Percentiles rank a stretch among this genome's conserved stretches.
Conservation (phyloP, 1,140 invertebrate species). For the Portunus trituberculatus region DNA sequence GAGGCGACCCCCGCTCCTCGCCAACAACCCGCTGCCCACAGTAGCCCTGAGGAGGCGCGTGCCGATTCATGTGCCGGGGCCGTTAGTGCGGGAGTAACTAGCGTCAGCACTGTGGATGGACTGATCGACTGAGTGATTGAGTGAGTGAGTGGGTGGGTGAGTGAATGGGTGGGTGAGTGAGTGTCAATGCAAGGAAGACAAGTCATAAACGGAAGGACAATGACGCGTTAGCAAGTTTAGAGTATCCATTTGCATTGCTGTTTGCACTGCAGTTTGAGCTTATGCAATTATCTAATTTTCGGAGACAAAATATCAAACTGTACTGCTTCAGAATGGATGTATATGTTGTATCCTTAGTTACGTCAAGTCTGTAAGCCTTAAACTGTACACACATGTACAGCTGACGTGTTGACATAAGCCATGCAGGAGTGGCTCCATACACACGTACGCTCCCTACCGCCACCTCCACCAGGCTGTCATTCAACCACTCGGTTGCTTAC, state of each 20-base stretch:
- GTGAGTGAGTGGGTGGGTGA: background rate
- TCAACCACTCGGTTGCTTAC: too few species aligned
- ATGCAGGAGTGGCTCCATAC: too few species aligned
- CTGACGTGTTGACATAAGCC: too few species aligned
- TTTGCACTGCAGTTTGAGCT: background rate
- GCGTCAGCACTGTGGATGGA: background rate
- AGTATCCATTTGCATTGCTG: too few species aligned
- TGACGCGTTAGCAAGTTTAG: background rate
- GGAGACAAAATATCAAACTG: background rate
- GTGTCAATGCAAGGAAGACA: background rate
- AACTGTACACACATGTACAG: background rate
- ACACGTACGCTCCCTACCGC: too few species aligned
- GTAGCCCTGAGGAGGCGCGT: too few species aligned
- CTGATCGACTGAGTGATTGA: background rate
- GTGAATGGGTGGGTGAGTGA: background rate
- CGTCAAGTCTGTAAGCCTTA: background rate
- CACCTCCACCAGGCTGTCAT: too few species aligned
- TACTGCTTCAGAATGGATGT: background rate
- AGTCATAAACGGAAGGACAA: background rate
- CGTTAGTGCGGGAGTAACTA: too few species aligned
- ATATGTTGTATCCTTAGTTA: background rate
- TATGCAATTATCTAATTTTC: background rate
- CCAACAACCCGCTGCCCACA: too few species aligned
- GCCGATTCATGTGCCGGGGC: too few species aligned
- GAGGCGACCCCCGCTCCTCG: too few species aligned